Conservation (phyloP, 1,140 invertebrate genomes). For the Drosophila eugracilis region DNA sequence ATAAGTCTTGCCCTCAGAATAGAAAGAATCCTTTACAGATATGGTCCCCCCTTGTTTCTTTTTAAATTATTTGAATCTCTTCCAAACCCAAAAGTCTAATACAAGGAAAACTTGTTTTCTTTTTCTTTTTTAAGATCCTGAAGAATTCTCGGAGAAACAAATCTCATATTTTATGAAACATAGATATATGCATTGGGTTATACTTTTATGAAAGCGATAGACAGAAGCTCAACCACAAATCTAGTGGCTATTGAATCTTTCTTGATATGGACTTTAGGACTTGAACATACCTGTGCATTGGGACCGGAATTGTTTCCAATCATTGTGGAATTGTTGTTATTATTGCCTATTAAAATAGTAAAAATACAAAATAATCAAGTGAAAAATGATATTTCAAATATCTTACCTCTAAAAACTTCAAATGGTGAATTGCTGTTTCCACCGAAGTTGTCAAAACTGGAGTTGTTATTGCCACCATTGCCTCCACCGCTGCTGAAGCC, state of each 20-base stretch:
- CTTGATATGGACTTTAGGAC: slow-evolving; percentile 1
- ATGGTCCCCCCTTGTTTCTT: not conserved
- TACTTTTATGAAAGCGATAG: slow-evolving; percentile 12
- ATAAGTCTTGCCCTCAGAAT: not conserved
- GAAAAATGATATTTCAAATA: not conserved
- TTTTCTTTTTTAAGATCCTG: too few species aligned
- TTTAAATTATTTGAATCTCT: not conserved
- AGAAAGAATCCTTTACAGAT: not conserved
- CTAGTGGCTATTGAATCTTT: not conserved
- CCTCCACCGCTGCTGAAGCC: slow-evolving; percentile 55
- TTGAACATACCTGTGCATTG: slow-evolving; percentile 68
- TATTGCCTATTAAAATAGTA: slow-evolving; percentile 12
- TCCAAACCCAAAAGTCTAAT: not conserved
- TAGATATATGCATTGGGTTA: slow-evolving; percentile 11
- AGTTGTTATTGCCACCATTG: slow-evolving; percentile 36
- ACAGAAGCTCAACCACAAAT: slow-evolving; percentile 5
- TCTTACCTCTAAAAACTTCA: slow-evolving; percentile 77
- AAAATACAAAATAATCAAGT: not conserved
- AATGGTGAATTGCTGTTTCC: slow-evolving; percentile 76
- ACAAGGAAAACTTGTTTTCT: not conserved
- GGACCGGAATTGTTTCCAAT: slow-evolving; percentile 58
- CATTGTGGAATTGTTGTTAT: slow-evolving; percentile 67
- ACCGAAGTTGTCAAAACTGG: slow-evolving; percentile 76
- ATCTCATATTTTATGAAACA: not conserved
- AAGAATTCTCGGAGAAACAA: not conserved